A percentile compares a stretch with the other conserved stretches of the same genome.
These are phyloP conservation scores for Caracal caracal DNA, from an alignment of 2,113 vertebrate genomes.

Conservation along the genomic window DNA sequence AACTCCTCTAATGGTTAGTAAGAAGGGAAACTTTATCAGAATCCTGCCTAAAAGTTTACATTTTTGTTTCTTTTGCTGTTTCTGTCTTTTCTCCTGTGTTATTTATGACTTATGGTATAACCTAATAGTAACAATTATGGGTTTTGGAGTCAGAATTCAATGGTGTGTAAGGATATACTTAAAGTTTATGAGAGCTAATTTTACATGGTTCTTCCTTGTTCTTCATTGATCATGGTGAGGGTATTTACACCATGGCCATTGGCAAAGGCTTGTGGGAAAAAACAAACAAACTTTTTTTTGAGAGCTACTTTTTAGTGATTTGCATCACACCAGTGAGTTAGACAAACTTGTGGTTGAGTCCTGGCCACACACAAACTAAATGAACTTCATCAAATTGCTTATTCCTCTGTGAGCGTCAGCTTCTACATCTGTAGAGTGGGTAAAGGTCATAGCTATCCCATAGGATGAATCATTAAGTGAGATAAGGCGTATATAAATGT, in stretches of 20 bases:
- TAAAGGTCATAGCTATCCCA: neutral
- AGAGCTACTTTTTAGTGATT: neutral
- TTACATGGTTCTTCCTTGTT: neutral
- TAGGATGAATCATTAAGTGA: neutral
- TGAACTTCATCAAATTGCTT: neutral
- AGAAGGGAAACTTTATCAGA: neutral
- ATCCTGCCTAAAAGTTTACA: neutral
- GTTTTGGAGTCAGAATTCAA: neutral
- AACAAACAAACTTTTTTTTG: neutral
- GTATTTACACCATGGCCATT: neutral
- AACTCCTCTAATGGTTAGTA: neutral
- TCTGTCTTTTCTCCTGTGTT: neutral
- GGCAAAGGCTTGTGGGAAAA: neutral
- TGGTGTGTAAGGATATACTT: neutral
- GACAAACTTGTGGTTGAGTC: neutral
- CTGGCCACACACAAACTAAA: neutral
- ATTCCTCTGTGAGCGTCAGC: neutral
- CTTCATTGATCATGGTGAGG: rapidly evolving
- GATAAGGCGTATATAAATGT: neutral
- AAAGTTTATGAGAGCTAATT: neutral
- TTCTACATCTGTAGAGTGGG: neutral
- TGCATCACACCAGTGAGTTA: neutral
- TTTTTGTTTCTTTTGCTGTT: neutral
- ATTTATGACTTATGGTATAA: neutral
- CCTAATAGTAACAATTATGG: neutral